Percentiles rank a stretch among this genome's conserved stretches.
Evolutionary conservation across 2,888 invertebrate species (phyloP).

Genomic region (Emmelina monodactyla): DNA sequence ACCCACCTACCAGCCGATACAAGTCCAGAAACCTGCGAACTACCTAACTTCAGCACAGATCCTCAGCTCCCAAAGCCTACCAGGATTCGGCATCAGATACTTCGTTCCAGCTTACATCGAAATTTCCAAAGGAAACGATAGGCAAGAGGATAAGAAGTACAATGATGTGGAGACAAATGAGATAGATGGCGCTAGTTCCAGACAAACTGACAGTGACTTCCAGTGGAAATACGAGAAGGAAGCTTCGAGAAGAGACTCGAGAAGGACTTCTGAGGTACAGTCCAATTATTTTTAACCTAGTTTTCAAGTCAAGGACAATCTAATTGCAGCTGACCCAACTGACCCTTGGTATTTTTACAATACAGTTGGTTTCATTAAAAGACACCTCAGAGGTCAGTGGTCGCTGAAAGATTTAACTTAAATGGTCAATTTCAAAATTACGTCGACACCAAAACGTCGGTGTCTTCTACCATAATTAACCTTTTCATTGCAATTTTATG

Average conservation of each 20-base stretch:
- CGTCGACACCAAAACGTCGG: too few relatives aligned
- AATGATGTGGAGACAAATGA: constrained; percentile 42
- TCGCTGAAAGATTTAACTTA: too few relatives aligned
- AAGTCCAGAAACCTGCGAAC: constrained; percentile 23
- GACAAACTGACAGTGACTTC: constrained; percentile 33
- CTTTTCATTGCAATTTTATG: too few relatives aligned
- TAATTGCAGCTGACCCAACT: too few relatives aligned
- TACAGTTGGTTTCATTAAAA: too few relatives aligned
- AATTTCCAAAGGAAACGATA: constrained; percentile 23
- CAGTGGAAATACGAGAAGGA: constrained; percentile 55
- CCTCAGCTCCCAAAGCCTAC: constrained; percentile 43
- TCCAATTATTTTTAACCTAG: too few relatives aligned
- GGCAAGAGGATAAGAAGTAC: constrained; percentile 39
- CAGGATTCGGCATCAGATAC: constrained; percentile 48
- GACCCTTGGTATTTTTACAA: too few relatives aligned
- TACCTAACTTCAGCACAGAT: constrained; percentile 37
- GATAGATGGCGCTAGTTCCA: constrained; percentile 21
- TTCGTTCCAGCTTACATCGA: constrained; percentile 38
- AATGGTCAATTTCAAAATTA: too few relatives aligned
- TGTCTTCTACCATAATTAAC: too few relatives aligned
- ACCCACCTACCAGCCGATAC: constrained; percentile 27
- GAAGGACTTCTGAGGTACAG: constrained; percentile 40
- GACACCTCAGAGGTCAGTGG: too few relatives aligned
- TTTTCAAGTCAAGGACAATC: too few relatives aligned
- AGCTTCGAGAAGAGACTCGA: constrained; percentile 28